phyloP scores from a whole-genome alignment of 2,888 invertebrate species.

The Tenthredo mesomela region DNA sequence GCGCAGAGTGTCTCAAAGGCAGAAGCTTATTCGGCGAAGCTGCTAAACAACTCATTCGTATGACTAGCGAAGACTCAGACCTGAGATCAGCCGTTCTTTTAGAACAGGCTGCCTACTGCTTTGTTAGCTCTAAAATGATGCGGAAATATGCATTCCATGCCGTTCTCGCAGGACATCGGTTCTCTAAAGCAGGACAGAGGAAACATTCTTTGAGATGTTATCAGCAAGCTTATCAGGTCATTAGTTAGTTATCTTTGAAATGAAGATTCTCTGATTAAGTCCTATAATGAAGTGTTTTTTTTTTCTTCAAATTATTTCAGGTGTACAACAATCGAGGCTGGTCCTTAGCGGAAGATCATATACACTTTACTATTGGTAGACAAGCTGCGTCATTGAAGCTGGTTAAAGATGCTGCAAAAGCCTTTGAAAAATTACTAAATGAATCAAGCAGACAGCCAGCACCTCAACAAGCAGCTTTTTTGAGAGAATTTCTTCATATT shows the following conservation, averaged over 20 bases:
- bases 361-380: slow-evolving; percentile 95
- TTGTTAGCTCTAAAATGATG: slow-evolving; percentile 88
- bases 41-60: slow-evolving; percentile 95
- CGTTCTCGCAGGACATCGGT: slow-evolving; percentile 97
- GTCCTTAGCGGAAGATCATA: slow-evolving; percentile 97
- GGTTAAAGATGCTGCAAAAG: slow-evolving; percentile 84
- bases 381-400: slow-evolving; percentile 91
- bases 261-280: neutral
- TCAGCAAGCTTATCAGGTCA: slow-evolving; percentile 92
- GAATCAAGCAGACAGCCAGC: slow-evolving; percentile 86
- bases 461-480: slow-evolving; percentile 88
- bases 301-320: slow-evolving; percentile 73
- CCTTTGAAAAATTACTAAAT: slow-evolving; percentile 89
- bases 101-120: slow-evolving; percentile 97
- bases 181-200: slow-evolving; percentile 94
- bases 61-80: slow-evolving; percentile 99
- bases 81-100: slow-evolving; percentile 94
- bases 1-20: slow-evolving; percentile 91
- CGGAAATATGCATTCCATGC: slow-evolving; percentile 98
- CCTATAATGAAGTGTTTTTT: slow-evolving; percentile 18
- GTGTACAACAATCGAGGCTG: slow-evolving; percentile 90
- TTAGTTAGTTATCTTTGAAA: neutral
- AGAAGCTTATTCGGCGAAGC: slow-evolving; percentile 92
- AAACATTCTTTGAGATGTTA: slow-evolving; percentile 96
- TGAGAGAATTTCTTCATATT: slow-evolving; percentile 92